Conservation (phyloP, 2,888 invertebrate species). For the Oxystoma pomonae region DNA sequence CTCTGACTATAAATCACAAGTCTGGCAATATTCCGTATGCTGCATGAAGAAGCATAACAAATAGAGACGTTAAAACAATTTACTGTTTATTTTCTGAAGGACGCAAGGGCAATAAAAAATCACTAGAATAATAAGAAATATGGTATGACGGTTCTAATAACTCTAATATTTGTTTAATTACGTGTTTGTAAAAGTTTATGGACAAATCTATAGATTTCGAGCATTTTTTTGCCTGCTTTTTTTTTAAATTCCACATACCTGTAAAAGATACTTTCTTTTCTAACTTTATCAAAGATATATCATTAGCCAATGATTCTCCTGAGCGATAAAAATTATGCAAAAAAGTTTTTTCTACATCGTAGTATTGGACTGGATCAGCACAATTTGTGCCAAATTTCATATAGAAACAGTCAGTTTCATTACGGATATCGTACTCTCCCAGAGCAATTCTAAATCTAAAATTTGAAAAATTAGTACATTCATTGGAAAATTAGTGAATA, state of each 20-base stretch:
- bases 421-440: constrained; percentile 63
- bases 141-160: too few relatives aligned
- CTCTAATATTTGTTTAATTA: too few relatives aligned
- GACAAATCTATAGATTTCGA: background rate
- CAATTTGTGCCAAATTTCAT: constrained; percentile 29
- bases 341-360: constrained; percentile 23
- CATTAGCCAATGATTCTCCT: constrained; percentile 23
- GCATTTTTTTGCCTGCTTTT: too few relatives aligned
- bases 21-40: too few relatives aligned
- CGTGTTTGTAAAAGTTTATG: background rate
- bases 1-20: too few relatives aligned
- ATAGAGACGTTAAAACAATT: too few relatives aligned
- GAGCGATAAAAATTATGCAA: constrained; percentile 22
- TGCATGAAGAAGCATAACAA: too few relatives aligned
- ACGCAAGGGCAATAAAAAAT: too few relatives aligned
- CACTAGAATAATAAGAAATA: too few relatives aligned
- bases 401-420: constrained; percentile 55
- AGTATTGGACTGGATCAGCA: constrained; percentile 30
- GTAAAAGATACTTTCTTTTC: constrained; percentile 32
- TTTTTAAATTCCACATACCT: constrained; percentile 27
- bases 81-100: too few relatives aligned
- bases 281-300: constrained; percentile 40
- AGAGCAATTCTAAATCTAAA: constrained; percentile 55
- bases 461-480: too few relatives aligned
- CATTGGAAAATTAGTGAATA: too few relatives aligned